A percentile compares a stretch with the other conserved stretches of the same genome.
These are phyloP conservation scores for Chondrilla cf. caribensis DNA, from an alignment of 37 sponge, comb jelly and placozoan genomes.

Conservation along the genomic window DNA sequence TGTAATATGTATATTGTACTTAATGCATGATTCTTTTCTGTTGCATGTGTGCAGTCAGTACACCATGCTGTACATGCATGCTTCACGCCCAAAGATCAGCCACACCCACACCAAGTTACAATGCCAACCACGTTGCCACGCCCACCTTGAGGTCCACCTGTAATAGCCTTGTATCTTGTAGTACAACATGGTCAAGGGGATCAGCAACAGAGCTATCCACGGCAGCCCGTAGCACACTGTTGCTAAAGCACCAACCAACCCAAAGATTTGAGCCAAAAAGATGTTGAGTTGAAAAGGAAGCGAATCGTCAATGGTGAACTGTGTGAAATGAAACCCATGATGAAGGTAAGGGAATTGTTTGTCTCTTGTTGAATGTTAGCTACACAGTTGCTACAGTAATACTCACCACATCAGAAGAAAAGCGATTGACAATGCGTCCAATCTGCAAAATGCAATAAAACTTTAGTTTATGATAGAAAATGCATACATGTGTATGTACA, in stretches of 20 bases:
- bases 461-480: too few relatives aligned
- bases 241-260: conserved; percentile 80
- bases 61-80: too few relatives aligned
- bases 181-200: conserved; percentile 84
- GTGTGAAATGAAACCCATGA: too few relatives aligned
- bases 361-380: too few relatives aligned
- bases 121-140: neutral
- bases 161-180: conserved; percentile 92
- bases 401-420: conserved; percentile 91
- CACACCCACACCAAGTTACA: too few relatives aligned
- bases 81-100: too few relatives aligned
- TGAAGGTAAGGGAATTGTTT: too few relatives aligned
- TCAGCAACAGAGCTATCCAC: conserved; percentile 73
- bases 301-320: conserved; percentile 93
- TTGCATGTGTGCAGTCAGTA: too few relatives aligned
- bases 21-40: too few relatives aligned
- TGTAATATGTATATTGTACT: too few relatives aligned
- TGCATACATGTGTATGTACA: neutral
- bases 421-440: conserved; percentile 83
- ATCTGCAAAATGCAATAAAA: conserved; percentile 44
- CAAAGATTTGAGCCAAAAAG: conserved; percentile 86
- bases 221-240: conserved; percentile 94
- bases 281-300: conserved; percentile 97
- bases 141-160: conserved; percentile 88
- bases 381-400: neutral